Evolutionary conservation across 2,113 vertebrate species (phyloP).

Genomic region (Manacus vitellinus): DNA sequence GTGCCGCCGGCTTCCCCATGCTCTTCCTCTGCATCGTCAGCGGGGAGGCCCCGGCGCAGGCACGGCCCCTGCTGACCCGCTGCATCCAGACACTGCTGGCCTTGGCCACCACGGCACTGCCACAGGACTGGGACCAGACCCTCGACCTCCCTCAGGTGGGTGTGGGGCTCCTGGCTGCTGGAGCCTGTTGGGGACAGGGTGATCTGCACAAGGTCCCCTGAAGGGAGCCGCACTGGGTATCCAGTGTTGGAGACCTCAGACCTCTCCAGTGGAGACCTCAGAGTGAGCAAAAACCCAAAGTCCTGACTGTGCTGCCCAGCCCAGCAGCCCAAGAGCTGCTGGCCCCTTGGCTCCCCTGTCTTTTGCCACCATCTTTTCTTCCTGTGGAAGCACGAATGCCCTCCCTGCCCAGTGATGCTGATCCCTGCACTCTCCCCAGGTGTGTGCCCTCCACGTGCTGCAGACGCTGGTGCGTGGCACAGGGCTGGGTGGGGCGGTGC

Average conservation of each 20-base stretch:
- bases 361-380: not conserved
- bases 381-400: accelerated
- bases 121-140: conserved; percentile 84
- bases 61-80: conserved; percentile 73
- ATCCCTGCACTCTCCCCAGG: conserved; percentile 60
- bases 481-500: conserved; percentile 73
- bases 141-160: conserved; percentile 87
- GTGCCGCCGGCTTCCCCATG: conserved; percentile 86
- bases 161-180: accelerated
- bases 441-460: conserved; percentile 86
- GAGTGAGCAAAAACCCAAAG: accelerated
- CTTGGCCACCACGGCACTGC: conserved; percentile 69
- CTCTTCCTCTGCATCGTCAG: conserved; percentile 84
- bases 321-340: accelerated
- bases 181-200: not conserved
- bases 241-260: not conserved
- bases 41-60: conserved; percentile 73
- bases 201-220: not conserved
- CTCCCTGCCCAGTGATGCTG: not conserved
- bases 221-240: accelerated
- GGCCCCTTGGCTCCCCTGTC: not conserved
- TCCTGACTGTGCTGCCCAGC: accelerated
- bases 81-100: conserved; percentile 76
- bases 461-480: conserved; percentile 83
- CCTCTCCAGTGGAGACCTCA: not conserved